Evolutionary conservation across 1,140 invertebrate genomes (phyloP).

Genomic region (Laupala kohalensis): DNA sequence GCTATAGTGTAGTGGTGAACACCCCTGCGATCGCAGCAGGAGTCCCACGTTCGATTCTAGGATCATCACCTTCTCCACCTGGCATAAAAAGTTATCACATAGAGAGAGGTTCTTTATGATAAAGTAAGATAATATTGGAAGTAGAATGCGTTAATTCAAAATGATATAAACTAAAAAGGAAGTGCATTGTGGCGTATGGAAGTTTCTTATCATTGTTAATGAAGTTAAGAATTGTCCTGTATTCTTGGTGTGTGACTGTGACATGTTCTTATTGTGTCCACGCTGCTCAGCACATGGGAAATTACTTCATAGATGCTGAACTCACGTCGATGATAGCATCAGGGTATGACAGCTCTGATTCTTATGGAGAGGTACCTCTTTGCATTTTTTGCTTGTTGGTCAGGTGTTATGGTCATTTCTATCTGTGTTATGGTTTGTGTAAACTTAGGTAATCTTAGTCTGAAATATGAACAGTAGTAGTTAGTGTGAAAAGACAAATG

Average conservation of each 20-base stretch:
- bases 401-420: no score
- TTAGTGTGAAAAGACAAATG: no score
- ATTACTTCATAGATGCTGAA: slow-evolving; percentile 56
- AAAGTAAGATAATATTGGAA: not conserved
- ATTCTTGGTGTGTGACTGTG: not conserved
- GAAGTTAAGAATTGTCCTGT: not conserved
- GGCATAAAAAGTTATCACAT: not conserved
- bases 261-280: slow-evolving; percentile 5
- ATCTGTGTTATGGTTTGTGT: not conserved
- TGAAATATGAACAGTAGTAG: slow-evolving; percentile 37
- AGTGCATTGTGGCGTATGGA: not conserved
- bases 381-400: no score
- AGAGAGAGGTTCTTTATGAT: not conserved
- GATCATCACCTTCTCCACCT: no score
- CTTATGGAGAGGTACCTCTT: slow-evolving; percentile 8
- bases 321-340: slow-evolving; percentile 51
- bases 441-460: not conserved
- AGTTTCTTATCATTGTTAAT: not conserved
- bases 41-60: no score
- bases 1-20: no score
- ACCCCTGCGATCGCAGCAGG: no score
- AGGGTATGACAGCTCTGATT: slow-evolving; percentile 38
- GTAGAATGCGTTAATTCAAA: not conserved
- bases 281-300: slow-evolving; percentile 50
- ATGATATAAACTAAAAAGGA: not conserved